Evolutionary conservation across 2,888 invertebrate species (phyloP).

Genomic region (Mimumesa dahlbomi): DNA sequence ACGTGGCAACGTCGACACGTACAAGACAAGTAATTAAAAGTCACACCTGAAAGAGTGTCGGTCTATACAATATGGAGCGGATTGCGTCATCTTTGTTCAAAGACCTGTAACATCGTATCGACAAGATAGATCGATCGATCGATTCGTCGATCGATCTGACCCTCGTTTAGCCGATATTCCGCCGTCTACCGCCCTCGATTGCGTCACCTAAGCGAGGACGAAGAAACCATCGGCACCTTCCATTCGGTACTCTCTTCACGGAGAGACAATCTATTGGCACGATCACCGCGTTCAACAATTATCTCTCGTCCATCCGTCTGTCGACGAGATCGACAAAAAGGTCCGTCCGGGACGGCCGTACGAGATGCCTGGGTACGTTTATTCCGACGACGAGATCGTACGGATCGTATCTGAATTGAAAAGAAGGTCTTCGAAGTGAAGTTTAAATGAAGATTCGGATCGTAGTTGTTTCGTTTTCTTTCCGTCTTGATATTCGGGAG

Average conservation of each 20-base stretch:
- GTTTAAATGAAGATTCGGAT: no score
- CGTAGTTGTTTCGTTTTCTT: no score
- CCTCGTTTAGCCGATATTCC: conserved; percentile 42
- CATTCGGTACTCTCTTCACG: conserved; percentile 27
- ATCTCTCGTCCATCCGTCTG: conserved; percentile 57
- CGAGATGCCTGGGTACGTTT: no score
- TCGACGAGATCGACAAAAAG: conserved; percentile 52
- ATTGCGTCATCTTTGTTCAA: conserved; percentile 33
- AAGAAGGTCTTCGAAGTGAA: background rate
- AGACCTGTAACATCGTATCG: conserved; percentile 34
- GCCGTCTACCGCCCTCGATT: conserved; percentile 47
- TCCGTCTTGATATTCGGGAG: no score
- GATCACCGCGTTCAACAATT: conserved; percentile 67
- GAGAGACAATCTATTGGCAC: conserved; percentile 66
- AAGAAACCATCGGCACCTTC: conserved; percentile 62
- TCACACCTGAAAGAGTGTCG: conserved; percentile 24
- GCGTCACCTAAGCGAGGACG: conserved; percentile 57
- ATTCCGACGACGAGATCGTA: conserved; percentile 46
- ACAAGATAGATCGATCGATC: conserved; percentile 53
- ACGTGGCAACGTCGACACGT: conserved; percentile 32
- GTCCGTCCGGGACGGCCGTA: conserved; percentile 35
- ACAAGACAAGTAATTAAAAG: conserved; percentile 54
- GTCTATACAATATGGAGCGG: conserved; percentile 26
- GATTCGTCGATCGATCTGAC: conserved; percentile 65
- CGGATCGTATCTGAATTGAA: conserved; percentile 41